Conservation (phyloP, 2,113 vertebrate species). For the Andinoacara biseriatus region DNA sequence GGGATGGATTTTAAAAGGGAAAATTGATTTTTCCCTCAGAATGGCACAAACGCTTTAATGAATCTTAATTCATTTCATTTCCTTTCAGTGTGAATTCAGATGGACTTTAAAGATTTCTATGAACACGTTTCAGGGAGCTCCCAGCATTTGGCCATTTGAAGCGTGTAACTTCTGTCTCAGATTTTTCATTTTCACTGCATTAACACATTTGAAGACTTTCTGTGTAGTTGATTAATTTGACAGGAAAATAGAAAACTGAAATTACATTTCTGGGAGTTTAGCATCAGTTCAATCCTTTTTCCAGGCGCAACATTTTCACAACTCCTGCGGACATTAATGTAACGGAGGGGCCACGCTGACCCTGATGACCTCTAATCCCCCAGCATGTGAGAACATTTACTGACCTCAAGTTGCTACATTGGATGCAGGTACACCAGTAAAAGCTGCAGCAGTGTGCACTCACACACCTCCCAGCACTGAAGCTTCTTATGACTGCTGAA, state of each 20-base stretch:
- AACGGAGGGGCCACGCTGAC: neutral
- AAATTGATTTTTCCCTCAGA: neutral
- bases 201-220: neutral
- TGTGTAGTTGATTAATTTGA: neutral
- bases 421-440: neutral
- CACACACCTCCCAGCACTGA: neutral
- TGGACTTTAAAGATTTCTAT: neutral
- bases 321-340: neutral
- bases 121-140: neutral
- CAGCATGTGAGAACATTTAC: neutral
- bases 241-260: neutral
- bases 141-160: neutral
- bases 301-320: neutral
- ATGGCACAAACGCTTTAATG: neutral
- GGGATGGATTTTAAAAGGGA: neutral
- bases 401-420: neutral
- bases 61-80: neutral
- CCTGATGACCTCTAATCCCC: neutral
- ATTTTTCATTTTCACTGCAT: neutral
- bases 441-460: conserved; percentile 9
- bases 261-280: neutral
- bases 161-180: neutral
- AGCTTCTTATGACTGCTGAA: neutral
- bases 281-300: neutral
- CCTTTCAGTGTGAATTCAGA: fast-evolving